These are phyloP conservation scores for Molossus molossus DNA, from an alignment of 2,797 vertebrate genomes.

Conservation along the genomic window DNA sequence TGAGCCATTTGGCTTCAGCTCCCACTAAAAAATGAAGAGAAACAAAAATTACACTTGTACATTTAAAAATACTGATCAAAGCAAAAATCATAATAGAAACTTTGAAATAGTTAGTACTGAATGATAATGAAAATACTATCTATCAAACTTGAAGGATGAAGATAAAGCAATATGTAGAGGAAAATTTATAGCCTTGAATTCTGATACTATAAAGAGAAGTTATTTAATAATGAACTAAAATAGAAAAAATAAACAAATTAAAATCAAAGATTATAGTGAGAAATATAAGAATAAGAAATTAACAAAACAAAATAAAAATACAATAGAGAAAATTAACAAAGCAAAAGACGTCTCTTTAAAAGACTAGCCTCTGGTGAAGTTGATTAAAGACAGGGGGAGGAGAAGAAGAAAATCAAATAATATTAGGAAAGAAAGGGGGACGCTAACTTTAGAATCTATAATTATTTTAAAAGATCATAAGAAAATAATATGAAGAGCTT, in stretches of 20 bases:
- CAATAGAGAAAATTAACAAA: conserved; percentile 42
- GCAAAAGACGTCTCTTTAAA: neutral
- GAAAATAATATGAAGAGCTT: conserved; percentile 59
- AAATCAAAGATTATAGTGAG: conserved; percentile 1
- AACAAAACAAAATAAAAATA: conserved; percentile 16
- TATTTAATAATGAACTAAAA: conserved; percentile 1
- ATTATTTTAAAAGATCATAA: conserved; percentile 33
- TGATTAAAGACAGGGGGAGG: neutral
- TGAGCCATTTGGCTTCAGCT: neutral
- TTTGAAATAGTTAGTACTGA: conserved; percentile 21
- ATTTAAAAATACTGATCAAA: conserved; percentile 47
- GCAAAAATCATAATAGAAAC: neutral
- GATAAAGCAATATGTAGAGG: conserved; percentile 6
- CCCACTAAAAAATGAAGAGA: neutral
- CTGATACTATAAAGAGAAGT: neutral
- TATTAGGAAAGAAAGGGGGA: neutral
- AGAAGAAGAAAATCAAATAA: conserved; percentile 19
- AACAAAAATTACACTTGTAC: conserved; percentile 25
- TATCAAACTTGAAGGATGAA: neutral
- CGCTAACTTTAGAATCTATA: neutral
- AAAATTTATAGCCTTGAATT: conserved; percentile 8
- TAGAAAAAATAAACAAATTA: conserved; percentile 37
- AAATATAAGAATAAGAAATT: conserved; percentile 43
- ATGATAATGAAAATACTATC: conserved; percentile 33
- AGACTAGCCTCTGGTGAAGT: neutral